Evolutionary conservation across 2,888 invertebrate genomes (phyloP).

Genomic region (Plagiodera versicolora): DNA sequence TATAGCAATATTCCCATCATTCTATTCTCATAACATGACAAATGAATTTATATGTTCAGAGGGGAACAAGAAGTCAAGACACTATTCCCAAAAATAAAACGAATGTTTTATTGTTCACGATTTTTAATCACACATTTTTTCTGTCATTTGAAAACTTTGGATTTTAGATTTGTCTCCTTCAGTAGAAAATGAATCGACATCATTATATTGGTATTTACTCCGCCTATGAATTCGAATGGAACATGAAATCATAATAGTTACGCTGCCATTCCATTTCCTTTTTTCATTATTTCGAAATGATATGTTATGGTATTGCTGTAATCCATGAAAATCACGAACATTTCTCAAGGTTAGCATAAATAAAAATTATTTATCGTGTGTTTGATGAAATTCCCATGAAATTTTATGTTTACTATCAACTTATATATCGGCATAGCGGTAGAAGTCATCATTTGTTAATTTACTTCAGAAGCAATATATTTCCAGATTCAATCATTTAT

Average conservation of each 20-base stretch:
- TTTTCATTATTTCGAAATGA: slow-evolving; percentile 29
- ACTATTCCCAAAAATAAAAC: too few relatives aligned
- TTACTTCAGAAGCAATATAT: too few relatives aligned
- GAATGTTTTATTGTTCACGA: too few relatives aligned
- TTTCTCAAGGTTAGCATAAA: slow-evolving; percentile 29
- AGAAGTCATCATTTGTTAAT: too few relatives aligned
- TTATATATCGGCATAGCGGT: too few relatives aligned
- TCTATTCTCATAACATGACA: neutral
- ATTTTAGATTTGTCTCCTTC: too few relatives aligned
- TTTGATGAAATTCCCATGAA: neutral
- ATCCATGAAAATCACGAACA: slow-evolving; percentile 27
- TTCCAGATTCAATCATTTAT: too few relatives aligned
- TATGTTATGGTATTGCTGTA: slow-evolving; percentile 30
- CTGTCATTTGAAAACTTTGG: too few relatives aligned
- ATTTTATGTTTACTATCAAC: neutral
- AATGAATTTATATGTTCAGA: too few relatives aligned
- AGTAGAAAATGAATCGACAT: too few relatives aligned
- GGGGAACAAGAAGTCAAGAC: neutral
- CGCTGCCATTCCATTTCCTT: slow-evolving; percentile 31
- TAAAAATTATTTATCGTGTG: slow-evolving; percentile 23
- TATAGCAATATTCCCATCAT: neutral
- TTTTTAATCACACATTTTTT: too few relatives aligned
- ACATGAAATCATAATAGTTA: slow-evolving; percentile 29
- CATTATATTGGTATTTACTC: neutral
- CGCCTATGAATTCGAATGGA: slow-evolving; percentile 22